These are phyloP conservation scores for Philotrypesis tridentata DNA, from an alignment of 1,140 invertebrate genomes.

Conservation along the genomic window DNA sequence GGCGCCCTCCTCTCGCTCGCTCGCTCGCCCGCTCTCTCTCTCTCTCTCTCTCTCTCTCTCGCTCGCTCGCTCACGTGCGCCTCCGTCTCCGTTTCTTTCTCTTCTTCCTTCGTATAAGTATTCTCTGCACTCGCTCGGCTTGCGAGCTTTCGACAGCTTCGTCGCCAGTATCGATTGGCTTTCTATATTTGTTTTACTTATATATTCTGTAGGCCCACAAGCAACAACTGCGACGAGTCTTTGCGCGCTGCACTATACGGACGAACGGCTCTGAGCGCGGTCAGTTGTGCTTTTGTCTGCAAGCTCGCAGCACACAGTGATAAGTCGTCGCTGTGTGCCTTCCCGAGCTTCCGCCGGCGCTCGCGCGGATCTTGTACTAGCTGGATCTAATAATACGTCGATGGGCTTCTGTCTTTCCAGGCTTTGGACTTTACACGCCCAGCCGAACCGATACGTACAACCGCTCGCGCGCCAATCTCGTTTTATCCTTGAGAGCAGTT, in stretches of 20 bases:
- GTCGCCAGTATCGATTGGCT: not conserved
- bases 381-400: conserved; percentile 50
- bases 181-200: not conserved
- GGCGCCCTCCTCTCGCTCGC: conserved; percentile 59
- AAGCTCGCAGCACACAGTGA: not conserved
- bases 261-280: not conserved
- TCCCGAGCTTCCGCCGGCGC: too few species aligned
- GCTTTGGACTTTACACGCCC: not conserved
- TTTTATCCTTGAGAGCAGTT: too few species aligned
- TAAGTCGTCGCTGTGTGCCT: not conserved
- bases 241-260: too few species aligned
- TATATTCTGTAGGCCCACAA: too few species aligned
- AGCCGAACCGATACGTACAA: not conserved
- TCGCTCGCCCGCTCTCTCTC: not conserved
- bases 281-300: not conserved
- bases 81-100: too few species aligned
- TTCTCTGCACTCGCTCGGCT: too few species aligned
- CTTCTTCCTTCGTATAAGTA: too few species aligned
- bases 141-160: not conserved
- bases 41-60: not conserved
- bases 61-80: not conserved
- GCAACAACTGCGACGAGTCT: too few species aligned
- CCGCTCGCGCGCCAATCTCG: too few species aligned
- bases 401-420: conserved; percentile 46
- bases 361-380: not conserved